Evolutionary conservation across 2,797 vertebrate species (phyloP), one percentile per base, ranked within the genome.

Genomic region (Phoebastria nigripes): DNA sequence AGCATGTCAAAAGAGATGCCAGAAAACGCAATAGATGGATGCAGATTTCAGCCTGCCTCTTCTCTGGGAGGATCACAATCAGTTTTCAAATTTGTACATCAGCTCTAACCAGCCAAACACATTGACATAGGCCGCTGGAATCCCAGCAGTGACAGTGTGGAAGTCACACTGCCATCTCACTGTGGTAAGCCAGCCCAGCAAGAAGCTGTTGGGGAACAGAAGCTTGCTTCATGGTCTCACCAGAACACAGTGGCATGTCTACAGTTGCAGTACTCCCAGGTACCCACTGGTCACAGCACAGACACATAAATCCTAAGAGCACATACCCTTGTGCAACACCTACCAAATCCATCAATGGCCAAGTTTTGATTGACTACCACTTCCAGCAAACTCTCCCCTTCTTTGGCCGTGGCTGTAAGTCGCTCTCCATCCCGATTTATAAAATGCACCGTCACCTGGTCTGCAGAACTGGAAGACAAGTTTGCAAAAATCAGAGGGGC

Each of bases 321-420:
- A 42, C 58, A 2, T 2, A 35, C 8, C 24, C 41, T 77, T 41
- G 42, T 16, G 22, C 22, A 87, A 13, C 61, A 97, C 98, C 95
- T 94, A 98, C 98, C 98, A 95, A 98, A 98, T 42, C 98, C 98
- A 55, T 98, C 98, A 20, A 99, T 98, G 91, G 97, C 89, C 77
- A 98, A 76, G 80, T 98, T 98, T 58, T 98, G 98, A 35, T 98
- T 98, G 54, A 98, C 86, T 33, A 98, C 98, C 54, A 98, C 97
- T 11, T 98, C 94, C 87, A 99, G 96, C 88, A 98, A 95, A 51
- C 96, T 98, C 73, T 98, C 94, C 25, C 98, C 98, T 94, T 98
- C 98, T 51, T 97, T 97, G 31, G 97, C 98, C 41, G 59, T 92
- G 29, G 97, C 96, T 0, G 97, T 98, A 47, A 97, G 97, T 67